Evolutionary conservation across 30 jellyfish, hydroid and myxozoan genomes (phyloP).

Genomic region (Rhopilema esculentum): DNA sequence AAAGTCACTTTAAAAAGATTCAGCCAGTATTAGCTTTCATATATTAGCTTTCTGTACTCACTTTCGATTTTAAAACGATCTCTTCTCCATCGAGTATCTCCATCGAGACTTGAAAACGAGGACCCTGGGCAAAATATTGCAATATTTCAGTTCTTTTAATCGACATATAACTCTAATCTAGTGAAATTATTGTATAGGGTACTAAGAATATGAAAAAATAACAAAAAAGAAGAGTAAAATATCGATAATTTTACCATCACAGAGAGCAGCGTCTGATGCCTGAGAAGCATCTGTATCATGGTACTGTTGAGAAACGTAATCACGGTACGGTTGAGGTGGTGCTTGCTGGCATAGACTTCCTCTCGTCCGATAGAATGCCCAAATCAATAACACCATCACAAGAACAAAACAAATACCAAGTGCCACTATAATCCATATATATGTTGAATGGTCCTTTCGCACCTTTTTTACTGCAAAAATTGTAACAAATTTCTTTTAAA

Average conservation of each 20-base stretch:
- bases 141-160: too few relatives aligned
- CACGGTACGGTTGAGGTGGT: background rate
- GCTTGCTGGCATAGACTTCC: background rate
- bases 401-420: background rate
- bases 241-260: background rate
- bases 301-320: too few relatives aligned
- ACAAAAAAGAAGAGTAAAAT: background rate
- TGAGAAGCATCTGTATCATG: constrained; percentile 11
- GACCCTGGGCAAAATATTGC: constrained; percentile 23
- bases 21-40: too few relatives aligned
- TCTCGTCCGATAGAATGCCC: background rate
- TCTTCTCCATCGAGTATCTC: constrained; percentile 1
- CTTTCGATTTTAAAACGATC: background rate
- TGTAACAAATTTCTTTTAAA: too few relatives aligned
- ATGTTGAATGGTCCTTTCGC: background rate
- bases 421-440: background rate
- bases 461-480: too few relatives aligned
- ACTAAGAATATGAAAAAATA: background rate
- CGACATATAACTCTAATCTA: too few relatives aligned
- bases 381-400: background rate
- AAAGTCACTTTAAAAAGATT: too few relatives aligned
- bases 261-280: constrained; percentile 37
- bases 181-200: background rate
- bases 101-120: constrained; percentile 18
- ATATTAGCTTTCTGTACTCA: background rate